A percentile compares a stretch with the other conserved stretches of the same genome.
These are phyloP conservation scores for Oncopodura yosiiana DNA, from an alignment of 1,140 invertebrate species.

Conservation along the genomic window DNA sequence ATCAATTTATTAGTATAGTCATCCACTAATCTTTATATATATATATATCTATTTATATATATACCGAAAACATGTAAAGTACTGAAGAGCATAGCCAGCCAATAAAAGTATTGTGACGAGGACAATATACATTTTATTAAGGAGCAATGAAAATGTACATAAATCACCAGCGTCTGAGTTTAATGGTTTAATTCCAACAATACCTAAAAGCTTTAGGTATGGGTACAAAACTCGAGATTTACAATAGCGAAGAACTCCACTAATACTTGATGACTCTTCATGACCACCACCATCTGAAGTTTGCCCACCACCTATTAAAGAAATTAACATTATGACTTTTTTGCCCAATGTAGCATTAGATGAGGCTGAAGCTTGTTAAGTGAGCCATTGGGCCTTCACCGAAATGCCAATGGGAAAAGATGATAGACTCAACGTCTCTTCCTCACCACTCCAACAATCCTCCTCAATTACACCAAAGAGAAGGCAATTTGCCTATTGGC, in stretches of 20 bases:
- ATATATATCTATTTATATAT: neutral
- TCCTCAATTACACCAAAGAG: too few relatives aligned
- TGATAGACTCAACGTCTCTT: too few relatives aligned
- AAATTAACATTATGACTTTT: too few relatives aligned
- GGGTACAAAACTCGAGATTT: conserved; percentile 37
- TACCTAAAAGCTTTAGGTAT: conserved; percentile 57
- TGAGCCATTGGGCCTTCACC: too few relatives aligned
- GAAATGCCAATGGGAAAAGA: too few relatives aligned
- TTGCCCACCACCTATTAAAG: too few relatives aligned
- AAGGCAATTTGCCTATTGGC: conserved; percentile 5
- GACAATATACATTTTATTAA: conserved; percentile 56
- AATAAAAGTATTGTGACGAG: conserved; percentile 55
- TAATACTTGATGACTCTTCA: conserved; percentile 13
- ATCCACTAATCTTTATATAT: neutral
- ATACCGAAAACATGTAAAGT: conserved; percentile 64
- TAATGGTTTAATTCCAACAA: conserved; percentile 62
- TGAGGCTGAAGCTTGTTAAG: too few relatives aligned
- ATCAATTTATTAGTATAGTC: neutral
- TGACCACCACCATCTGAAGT: too few relatives aligned
- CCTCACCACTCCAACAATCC: too few relatives aligned
- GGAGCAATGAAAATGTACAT: conserved; percentile 47
- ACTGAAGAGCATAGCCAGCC: conserved; percentile 62
- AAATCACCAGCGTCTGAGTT: conserved; percentile 49
- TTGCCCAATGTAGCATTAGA: too few relatives aligned
- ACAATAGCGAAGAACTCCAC: conserved; percentile 17